These are phyloP conservation scores for Sinocyclocheilus anshuiensis DNA, from an alignment of 2,113 vertebrate genomes.

Conservation along the genomic window DNA sequence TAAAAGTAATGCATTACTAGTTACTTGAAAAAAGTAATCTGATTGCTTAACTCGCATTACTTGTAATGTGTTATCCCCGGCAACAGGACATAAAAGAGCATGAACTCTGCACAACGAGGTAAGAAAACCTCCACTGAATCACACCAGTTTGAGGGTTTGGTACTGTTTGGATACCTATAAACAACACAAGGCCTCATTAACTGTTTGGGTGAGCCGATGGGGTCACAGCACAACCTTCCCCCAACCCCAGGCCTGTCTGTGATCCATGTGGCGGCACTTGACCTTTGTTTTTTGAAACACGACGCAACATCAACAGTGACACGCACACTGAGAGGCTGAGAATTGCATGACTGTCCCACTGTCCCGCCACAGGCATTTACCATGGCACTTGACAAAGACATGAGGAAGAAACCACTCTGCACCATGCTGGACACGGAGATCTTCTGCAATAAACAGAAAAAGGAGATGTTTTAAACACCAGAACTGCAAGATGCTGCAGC, in stretches of 20 bases:
- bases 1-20: no score
- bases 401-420: conserved; percentile 25
- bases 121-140: no score
- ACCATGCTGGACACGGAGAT: neutral
- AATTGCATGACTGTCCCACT: conserved; percentile 48
- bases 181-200: conserved; percentile 29
- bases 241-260: neutral
- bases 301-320: conserved; percentile 22
- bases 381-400: conserved; percentile 27
- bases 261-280: neutral
- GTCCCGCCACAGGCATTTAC: conserved; percentile 49
- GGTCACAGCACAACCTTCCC: neutral
- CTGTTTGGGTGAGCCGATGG: neutral
- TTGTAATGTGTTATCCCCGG: no score
- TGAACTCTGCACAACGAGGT: no score
- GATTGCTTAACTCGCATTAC: no score
- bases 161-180: neutral
- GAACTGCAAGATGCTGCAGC: conserved; percentile 6
- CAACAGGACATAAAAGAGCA: no score
- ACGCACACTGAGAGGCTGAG: conserved; percentile 11
- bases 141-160: no score
- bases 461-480: conserved; percentile 31
- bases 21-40: no score
- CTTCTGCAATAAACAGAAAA: neutral
- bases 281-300: neutral